Evolutionary conservation across 2,797 vertebrate species (phyloP).

Genomic region (Pipistrellus kuhlii): DNA sequence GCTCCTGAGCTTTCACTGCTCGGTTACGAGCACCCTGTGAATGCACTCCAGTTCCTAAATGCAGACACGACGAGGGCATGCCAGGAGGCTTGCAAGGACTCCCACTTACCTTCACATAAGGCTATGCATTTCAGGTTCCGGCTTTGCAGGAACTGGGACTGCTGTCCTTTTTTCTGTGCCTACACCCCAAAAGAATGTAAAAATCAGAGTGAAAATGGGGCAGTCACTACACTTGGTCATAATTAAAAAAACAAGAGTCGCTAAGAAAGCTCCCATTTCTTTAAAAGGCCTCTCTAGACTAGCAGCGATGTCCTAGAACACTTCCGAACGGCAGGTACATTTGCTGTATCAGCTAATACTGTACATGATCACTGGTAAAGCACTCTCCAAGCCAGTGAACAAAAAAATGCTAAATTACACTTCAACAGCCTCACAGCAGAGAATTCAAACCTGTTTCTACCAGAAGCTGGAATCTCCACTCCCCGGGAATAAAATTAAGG

Average conservation of each 20-base stretch:
- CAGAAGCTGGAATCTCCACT: neutral
- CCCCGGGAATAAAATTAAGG: conserved; percentile 50
- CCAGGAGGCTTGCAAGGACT: neutral
- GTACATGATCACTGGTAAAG: conserved; percentile 29
- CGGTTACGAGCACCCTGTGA: neutral
- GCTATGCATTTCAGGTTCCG: conserved; percentile 96
- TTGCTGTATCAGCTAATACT: neutral
- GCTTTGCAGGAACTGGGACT: conserved; percentile 95
- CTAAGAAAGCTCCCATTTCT: neutral
- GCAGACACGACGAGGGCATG: neutral
- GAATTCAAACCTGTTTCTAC: conserved; percentile 17
- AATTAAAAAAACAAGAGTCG: conserved; percentile 40
- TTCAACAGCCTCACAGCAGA: neutral
- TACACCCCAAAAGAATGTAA: conserved; percentile 83
- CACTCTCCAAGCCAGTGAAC: conserved; percentile 9
- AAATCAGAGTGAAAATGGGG: conserved; percentile 49
- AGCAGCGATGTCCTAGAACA: neutral
- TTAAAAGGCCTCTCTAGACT: neutral
- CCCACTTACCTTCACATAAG: conserved; percentile 94
- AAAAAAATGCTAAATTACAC: conserved; percentile 15
- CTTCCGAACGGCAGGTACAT: neutral
- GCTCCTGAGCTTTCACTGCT: neutral
- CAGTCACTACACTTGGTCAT: neutral
- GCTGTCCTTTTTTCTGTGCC: conserved; percentile 94
- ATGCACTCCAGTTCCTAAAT: neutral